Base-by-base conservation (phyloP, 2,888 invertebrate species). In the Parnassius mnemosyne region DNA sequence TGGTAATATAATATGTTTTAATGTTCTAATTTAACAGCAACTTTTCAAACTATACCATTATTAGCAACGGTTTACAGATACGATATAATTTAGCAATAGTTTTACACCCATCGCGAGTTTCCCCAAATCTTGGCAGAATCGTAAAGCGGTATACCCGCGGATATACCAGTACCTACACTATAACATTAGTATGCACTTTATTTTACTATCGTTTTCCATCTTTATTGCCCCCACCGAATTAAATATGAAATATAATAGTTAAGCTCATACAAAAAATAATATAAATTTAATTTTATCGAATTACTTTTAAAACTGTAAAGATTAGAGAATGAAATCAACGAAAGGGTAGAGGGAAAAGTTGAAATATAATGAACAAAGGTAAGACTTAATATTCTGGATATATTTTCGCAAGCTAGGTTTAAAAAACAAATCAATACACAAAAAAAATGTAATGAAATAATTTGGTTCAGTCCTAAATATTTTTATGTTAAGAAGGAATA, bases 161-260 rank as follows among this genome's bases (percentile, higher is more conserved):
- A 72, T 76, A 79, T 73, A 75, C 87, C 88, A 88, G 86, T 88
- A 85, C 78, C 81, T 81, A 77, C 75, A 79, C 34, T 34, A 34
- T 34, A 34, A 34, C 7, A 34, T 34, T 34, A 2, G 20, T 20
- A 82, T 81, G 81, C 80, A 83, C 82, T 85, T 83, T 69, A 77
- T 71, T 68, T 70, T 75, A 74, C 76, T 78, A 78, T 74, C 77
- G 13, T 68, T 71, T 72, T 73, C 74, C 63, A 58, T 44, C 58
- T 44, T 49, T 63, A 42, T 25, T 42, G 20, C 10, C 41, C 13
- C 41, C 54, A 34, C 62, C 57, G 52, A 62, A 42, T 10, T 44
- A 50, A 58, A 58, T 16, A 41, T 50, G 50, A 57, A 44, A 20
- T 56, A 13, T 16, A 53, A 9, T 57, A 49, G 53, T 46, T 42